Percentiles rank a stretch among this genome's conserved stretches.
phyloP scores from a whole-genome alignment of 2,113 vertebrate genomes.

The Suncus etruscus region DNA sequence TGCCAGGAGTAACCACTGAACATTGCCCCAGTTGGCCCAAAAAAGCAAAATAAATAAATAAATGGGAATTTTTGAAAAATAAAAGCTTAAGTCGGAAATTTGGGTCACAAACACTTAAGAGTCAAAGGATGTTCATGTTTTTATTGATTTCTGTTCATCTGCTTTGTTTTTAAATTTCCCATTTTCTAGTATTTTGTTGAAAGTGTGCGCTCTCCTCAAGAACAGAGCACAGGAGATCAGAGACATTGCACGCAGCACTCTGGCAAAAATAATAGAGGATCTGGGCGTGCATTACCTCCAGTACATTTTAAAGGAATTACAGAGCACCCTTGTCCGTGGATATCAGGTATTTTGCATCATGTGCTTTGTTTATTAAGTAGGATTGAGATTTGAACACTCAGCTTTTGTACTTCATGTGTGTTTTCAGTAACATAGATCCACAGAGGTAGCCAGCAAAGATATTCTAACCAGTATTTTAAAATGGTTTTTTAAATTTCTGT shows the following conservation, averaged over 20 bases:
- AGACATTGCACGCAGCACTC: constrained; percentile 94
- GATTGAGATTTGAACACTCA: background rate
- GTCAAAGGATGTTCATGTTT: background rate
- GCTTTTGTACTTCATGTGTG: background rate
- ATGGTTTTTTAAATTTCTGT: too few relatives aligned
- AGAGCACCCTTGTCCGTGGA: constrained; percentile 92
- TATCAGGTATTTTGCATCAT: constrained; percentile 91
- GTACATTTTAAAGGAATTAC: constrained; percentile 96
- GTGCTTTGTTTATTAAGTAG: background rate
- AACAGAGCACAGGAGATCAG: constrained; percentile 97
- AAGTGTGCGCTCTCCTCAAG: constrained; percentile 94
- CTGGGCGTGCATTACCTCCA: constrained; percentile 93
- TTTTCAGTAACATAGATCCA: background rate
- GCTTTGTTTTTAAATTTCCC: constrained; percentile 33
- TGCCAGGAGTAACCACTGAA: too few relatives aligned
- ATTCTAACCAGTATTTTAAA: background rate
- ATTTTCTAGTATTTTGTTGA: constrained; percentile 93
- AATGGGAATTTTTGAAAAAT: too few relatives aligned
- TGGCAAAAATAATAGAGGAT: constrained; percentile 94
- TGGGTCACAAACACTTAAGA: background rate
- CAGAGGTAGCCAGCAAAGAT: background rate
- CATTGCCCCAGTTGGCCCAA: too few relatives aligned
- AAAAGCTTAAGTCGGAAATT: background rate
- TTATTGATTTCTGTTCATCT: constrained; percentile 19
- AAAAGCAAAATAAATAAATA: too few relatives aligned